These are phyloP conservation scores for Plodia interpunctella DNA, from an alignment of 1,140 invertebrate species.

Conservation along the genomic window DNA sequence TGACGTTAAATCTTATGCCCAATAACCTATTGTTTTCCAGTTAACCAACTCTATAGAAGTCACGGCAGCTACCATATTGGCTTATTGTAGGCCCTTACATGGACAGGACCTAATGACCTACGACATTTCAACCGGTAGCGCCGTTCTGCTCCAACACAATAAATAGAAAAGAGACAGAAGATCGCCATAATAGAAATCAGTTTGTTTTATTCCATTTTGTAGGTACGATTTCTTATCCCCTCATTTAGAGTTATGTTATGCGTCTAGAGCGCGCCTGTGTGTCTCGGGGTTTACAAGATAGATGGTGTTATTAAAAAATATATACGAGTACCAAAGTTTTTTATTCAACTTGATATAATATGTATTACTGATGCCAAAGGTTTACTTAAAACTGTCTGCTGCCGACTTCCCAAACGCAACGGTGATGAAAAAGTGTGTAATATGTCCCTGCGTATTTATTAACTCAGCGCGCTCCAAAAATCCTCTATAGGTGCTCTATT, in stretches of 20 bases:
- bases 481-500: too few relatives aligned
- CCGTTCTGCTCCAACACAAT: slow-evolving; percentile 36
- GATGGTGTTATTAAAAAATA: too few relatives aligned
- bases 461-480: too few relatives aligned
- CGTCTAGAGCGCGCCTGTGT: slow-evolving; percentile 32
- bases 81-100: slow-evolving; percentile 68
- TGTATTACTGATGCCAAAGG: too few relatives aligned
- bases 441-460: too few relatives aligned
- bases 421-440: too few relatives aligned
- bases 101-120: slow-evolving; percentile 72
- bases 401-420: too few relatives aligned
- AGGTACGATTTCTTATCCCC: slow-evolving; percentile 51
- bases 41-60: slow-evolving; percentile 49
- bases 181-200: slow-evolving; percentile 67
- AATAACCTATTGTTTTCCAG: slow-evolving; percentile 57
- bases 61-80: slow-evolving; percentile 70
- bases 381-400: too few relatives aligned
- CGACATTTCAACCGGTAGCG: slow-evolving; percentile 66
- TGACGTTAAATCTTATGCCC: slow-evolving; percentile 46
- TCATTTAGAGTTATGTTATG: slow-evolving; percentile 49
- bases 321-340: too few relatives aligned
- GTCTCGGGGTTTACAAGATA: neutral
- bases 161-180: slow-evolving; percentile 37
- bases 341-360: too few relatives aligned
- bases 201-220: slow-evolving; percentile 67